These are phyloP conservation scores for Papilio dardanus DNA, from an alignment of 1,140 invertebrate species.

Conservation along the genomic window DNA sequence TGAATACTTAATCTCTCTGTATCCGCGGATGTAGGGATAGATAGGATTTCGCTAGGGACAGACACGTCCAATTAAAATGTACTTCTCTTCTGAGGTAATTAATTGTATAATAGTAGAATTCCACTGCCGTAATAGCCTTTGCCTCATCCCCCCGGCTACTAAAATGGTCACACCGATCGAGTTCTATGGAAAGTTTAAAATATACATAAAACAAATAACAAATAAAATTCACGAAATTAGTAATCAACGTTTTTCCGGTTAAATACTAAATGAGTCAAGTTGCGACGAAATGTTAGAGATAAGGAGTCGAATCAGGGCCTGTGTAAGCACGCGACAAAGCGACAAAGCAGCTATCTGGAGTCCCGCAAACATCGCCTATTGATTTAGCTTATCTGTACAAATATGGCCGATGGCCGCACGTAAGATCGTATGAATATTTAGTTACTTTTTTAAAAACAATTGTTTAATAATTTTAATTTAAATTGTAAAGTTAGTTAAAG, in stretches of 20 bases:
- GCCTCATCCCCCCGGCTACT: too few relatives aligned
- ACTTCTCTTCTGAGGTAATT: too few relatives aligned
- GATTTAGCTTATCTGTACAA: slow-evolving; percentile 72
- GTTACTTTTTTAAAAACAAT: background rate
- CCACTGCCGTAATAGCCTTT: too few relatives aligned
- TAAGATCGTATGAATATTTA: background rate
- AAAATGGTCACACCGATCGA: too few relatives aligned
- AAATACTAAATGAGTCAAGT: slow-evolving; percentile 33
- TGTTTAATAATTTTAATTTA: slow-evolving; percentile 1
- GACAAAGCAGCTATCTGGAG: slow-evolving; percentile 66
- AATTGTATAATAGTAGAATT: too few relatives aligned
- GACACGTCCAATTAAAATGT: background rate
- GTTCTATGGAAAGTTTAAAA: too few relatives aligned
- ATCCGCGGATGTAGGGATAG: background rate
- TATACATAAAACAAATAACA: background rate
- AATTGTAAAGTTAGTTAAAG: too few relatives aligned
- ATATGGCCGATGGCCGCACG: slow-evolving; percentile 50
- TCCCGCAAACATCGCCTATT: slow-evolving; percentile 63
- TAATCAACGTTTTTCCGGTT: slow-evolving; percentile 13
- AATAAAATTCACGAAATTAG: background rate
- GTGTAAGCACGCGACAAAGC: slow-evolving; percentile 60
- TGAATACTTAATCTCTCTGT: background rate
- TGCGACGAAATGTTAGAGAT: slow-evolving; percentile 45
- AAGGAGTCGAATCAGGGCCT: slow-evolving; percentile 62
- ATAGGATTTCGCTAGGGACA: background rate